Evolutionary conservation across 2,113 vertebrate species (phyloP).

Genomic region (Tetrax tetrax): DNA sequence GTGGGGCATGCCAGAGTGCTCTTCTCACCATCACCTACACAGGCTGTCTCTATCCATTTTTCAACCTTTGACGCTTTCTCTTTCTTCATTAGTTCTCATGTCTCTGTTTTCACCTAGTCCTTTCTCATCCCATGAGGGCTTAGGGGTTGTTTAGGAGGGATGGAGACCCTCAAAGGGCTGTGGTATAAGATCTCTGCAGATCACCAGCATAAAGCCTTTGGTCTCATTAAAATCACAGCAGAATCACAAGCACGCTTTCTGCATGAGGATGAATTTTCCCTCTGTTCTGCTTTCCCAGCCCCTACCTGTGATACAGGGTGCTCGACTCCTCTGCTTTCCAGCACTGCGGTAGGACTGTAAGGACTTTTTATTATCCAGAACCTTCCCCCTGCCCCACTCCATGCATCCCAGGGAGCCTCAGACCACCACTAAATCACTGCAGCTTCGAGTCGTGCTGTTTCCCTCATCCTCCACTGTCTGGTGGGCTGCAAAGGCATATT

Average conservation of each 20-base stretch:
- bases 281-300: neutral
- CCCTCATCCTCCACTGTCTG: neutral
- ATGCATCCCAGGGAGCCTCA: neutral
- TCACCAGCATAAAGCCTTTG: neutral
- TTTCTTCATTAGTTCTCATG: neutral
- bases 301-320: neutral
- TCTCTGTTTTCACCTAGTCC: neutral
- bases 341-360: neutral
- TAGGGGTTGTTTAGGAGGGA: neutral
- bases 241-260: neutral
- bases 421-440: neutral
- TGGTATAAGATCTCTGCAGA: neutral
- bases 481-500: neutral
- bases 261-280: neutral
- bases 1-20: neutral
- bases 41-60: neutral
- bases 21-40: rapidly evolving
- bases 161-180: neutral
- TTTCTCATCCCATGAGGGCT: neutral
- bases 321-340: neutral
- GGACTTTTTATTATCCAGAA: neutral
- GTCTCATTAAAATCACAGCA: neutral
- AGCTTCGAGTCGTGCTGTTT: neutral
- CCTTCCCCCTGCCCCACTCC: neutral
- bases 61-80: neutral